Conservation (phyloP, 2,888 invertebrate genomes). For the Thecocarcelia acutangulata region DNA sequence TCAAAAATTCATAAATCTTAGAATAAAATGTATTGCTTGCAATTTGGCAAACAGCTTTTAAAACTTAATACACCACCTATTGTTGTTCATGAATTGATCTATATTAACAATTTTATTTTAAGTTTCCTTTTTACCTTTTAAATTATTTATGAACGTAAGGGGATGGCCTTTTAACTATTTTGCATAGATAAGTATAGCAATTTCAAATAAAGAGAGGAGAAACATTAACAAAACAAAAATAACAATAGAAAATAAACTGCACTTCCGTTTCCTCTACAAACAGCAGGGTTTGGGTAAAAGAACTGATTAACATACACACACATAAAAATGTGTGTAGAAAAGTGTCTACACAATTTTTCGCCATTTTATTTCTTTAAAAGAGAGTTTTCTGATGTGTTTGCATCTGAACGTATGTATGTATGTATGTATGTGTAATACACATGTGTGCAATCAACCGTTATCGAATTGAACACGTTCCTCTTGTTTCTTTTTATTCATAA, state of each 20-base stretch:
- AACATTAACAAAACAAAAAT: conserved; percentile 17
- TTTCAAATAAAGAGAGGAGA: not conserved
- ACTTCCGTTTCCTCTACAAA: conserved; percentile 54
- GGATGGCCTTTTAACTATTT: conserved; percentile 33
- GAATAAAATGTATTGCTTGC: too few species aligned
- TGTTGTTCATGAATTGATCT: too few species aligned
- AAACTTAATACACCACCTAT: too few species aligned
- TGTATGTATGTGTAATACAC: conserved; percentile 48
- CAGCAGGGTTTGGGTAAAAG: conserved; percentile 37
- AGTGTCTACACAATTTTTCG: conserved; percentile 33
- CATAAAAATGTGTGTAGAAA: not conserved
- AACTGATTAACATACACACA: conserved; percentile 27
- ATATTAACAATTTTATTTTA: conserved; percentile 37
- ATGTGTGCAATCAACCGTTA: conserved; percentile 74
- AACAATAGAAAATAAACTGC: conserved; percentile 45
- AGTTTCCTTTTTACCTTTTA: not conserved
- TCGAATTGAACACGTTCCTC: conserved; percentile 71
- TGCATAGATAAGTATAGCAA: conserved; percentile 46
- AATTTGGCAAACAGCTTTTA: too few species aligned
- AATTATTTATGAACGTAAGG: conserved; percentile 33
- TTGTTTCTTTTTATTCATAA: conserved; percentile 48
- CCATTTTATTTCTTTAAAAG: conserved; percentile 40
- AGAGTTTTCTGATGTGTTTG: not conserved
- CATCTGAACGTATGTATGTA: not conserved
- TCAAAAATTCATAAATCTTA: too few species aligned